Evolutionary conservation across 2,797 vertebrate genomes (phyloP).

Genomic region (Molothrus aeneus): DNA sequence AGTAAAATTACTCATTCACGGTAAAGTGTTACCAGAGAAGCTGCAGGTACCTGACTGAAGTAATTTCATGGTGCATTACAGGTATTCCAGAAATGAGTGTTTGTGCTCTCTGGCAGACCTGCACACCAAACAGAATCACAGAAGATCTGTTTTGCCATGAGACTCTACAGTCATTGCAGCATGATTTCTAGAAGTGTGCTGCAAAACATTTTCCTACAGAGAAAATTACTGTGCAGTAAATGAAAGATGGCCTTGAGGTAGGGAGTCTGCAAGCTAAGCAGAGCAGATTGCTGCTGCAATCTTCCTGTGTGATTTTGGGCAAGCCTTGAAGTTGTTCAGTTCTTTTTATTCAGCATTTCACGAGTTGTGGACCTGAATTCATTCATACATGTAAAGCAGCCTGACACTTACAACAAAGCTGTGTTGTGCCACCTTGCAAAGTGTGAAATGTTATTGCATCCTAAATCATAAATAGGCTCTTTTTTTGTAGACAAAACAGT

Average conservation of each 20-base stretch:
- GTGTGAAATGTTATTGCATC: background rate
- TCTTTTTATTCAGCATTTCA: constrained; percentile 1
- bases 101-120: background rate
- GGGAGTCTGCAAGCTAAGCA: constrained; percentile 20
- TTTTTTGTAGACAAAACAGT: background rate
- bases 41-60: background rate
- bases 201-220: background rate
- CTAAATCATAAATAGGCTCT: background rate
- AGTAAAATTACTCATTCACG: background rate
- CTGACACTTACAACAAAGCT: background rate
- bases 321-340: background rate
- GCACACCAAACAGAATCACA: background rate
- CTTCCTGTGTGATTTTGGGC: background rate
- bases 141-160: background rate
- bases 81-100: background rate
- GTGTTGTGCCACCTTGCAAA: background rate
- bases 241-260: background rate
- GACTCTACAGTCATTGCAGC: background rate
- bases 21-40: background rate
- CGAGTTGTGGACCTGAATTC: background rate
- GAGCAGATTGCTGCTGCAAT: background rate
- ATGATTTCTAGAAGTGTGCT: background rate
- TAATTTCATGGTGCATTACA: background rate
- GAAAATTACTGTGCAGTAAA: constrained; percentile 1
- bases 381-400: background rate